A percentile compares a stretch with the other conserved stretches of the same genome.
Conservation (phyloP, 53 echinoderm and acorn worm species). For the Antedon mediterranea region DNA sequence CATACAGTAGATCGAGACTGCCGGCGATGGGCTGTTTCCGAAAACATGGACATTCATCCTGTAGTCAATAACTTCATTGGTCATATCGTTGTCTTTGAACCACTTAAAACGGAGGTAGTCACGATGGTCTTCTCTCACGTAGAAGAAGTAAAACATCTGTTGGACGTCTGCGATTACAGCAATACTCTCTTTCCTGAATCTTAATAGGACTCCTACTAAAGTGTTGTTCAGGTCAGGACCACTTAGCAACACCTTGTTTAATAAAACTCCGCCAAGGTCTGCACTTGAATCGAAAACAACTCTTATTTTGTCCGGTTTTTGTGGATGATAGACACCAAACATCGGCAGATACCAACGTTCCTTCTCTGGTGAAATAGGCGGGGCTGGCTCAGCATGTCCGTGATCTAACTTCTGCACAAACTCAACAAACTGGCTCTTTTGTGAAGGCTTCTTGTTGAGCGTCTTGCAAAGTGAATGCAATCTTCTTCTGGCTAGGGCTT, state of each 20-base stretch:
- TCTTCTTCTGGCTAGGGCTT: neutral
- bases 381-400: neutral
- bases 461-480: neutral
- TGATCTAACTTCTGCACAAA: neutral
- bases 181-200: too few relatives aligned
- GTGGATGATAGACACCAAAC: neutral
- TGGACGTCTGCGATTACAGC: neutral
- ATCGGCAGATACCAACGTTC: neutral
- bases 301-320: neutral
- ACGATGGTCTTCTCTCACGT: too few relatives aligned
- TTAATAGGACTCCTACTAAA: too few relatives aligned
- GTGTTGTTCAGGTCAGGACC: too few relatives aligned
- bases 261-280: too few relatives aligned
- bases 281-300: too few relatives aligned
- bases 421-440: constrained; percentile 6
- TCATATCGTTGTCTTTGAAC: too few relatives aligned
- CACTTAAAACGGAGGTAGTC: too few relatives aligned
- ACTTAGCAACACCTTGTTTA: too few relatives aligned
- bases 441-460: neutral
- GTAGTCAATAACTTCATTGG: too few relatives aligned
- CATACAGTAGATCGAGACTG: too few relatives aligned
- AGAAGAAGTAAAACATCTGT: constrained; percentile 41
- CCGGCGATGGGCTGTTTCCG: neutral
- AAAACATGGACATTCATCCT: neutral
- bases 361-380: neutral